phyloP scores from a whole-genome alignment of 1,140 invertebrate species.

The Anthonomus grandis region DNA sequence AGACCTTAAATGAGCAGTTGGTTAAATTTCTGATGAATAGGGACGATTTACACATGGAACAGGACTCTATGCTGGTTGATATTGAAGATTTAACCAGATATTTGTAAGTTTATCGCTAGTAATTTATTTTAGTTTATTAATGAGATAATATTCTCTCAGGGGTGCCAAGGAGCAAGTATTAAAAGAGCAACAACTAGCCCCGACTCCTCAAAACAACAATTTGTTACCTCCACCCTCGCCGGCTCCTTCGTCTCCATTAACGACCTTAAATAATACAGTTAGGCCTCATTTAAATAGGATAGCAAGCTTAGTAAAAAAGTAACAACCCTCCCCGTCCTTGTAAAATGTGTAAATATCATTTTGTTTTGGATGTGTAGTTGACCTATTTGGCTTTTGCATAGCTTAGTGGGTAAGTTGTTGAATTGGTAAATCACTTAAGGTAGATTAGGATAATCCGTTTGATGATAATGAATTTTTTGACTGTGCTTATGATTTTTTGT shows the following conservation, averaged over 20 bases:
- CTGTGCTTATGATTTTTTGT: no score
- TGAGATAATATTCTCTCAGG: constrained; percentile 45
- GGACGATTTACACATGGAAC: constrained; percentile 94
- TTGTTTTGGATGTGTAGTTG: no score
- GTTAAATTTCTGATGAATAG: constrained; percentile 83
- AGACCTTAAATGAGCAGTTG: constrained; percentile 83
- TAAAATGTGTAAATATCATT: constrained; percentile 18
- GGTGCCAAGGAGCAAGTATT: constrained; percentile 51
- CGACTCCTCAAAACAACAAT: constrained; percentile 45
- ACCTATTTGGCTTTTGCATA: no score
- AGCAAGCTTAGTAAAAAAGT: constrained; percentile 52
- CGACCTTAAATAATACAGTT: constrained; percentile 42
- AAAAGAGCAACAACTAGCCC: constrained; percentile 46
- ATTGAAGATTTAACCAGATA: constrained; percentile 93
- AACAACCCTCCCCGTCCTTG: constrained; percentile 28
- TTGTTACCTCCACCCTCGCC: constrained; percentile 37
- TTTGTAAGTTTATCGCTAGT: constrained; percentile 61
- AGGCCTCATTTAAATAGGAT: constrained; percentile 50
- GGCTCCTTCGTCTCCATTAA: constrained; percentile 43
- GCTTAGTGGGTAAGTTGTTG: no score
- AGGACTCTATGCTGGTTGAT: constrained; percentile 95
- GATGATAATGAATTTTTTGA: no score
- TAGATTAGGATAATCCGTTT: no score
- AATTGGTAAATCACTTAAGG: no score
- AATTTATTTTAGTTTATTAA: constrained; percentile 7